Evolutionary conservation across 2,888 invertebrate species (phyloP), one percentile per base, ranked within the genome.

Genomic region (Drosophila diplacantha): DNA sequence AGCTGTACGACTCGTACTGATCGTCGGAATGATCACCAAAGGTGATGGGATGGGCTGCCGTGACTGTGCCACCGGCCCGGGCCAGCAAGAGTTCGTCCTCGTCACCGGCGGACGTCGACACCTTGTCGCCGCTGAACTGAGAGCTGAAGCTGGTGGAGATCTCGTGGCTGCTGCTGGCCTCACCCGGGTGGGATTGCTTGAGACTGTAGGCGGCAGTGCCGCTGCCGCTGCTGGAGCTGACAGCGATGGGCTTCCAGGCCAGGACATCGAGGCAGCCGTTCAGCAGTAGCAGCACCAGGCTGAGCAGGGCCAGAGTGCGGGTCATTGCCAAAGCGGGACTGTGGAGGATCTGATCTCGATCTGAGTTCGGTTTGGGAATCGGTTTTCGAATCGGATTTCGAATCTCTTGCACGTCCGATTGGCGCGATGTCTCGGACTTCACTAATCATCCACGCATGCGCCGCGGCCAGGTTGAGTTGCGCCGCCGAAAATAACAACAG

Each of bases 181-280:
- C 69, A 5, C 86, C 85, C 20, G 88, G 87, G 82, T 88, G 88
- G 37, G 85, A 85, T 62, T 88, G 88, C 41, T 86, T 85, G 4
- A 87, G 57, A 57, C 83, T 87, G 57, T 81, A 85, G 5, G 74
- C 62, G 41, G 82, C 83, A 5, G 81, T 81, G 16, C 26, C 26
- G 26, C 26, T 7, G 9, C 65, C 54, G 43, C 52, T 66, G 43
- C 53, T 31, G 20, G 56, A 16, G 5, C 71, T 20, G 14, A 53
- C 52, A 0, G 74, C 57, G 5, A 82, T 77, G 1, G 81, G 81
- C 50, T 82, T 77, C 81, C 81, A 80, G 24, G 80, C 80, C 5
- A 18, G 18, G 12, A 44, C 24, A 20, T 32, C 43, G 8, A 14
- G n/a, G 46, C 11, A 2, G 55, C n/a, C 24, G 5, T 41, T 52